phyloP scores from a whole-genome alignment of 37 sponge, comb jelly and placozoan species.

The Chondrosia reniformis region DNA sequence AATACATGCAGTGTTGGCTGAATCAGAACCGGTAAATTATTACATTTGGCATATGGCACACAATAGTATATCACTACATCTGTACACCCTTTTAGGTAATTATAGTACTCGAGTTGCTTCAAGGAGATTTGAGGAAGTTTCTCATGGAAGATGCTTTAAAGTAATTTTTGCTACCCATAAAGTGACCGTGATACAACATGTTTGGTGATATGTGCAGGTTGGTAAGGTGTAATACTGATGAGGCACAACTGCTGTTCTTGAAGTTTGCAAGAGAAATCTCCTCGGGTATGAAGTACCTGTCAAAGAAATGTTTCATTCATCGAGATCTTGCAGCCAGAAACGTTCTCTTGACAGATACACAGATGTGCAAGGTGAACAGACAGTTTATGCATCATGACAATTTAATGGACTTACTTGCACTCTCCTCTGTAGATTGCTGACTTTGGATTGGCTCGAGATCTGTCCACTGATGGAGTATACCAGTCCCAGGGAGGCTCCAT shows the following conservation, averaged over 20 bases:
- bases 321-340: conserved; percentile 21
- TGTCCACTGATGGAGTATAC: conserved; percentile 18
- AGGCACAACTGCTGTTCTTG: conserved; percentile 4
- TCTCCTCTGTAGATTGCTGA: conserved; percentile 2
- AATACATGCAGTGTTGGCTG: conserved; percentile 17
- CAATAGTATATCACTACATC: background rate
- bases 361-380: conserved; percentile 5
- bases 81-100: conserved; percentile 30
- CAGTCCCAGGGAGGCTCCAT: conserved; percentile 22
- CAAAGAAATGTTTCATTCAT: conserved; percentile 8
- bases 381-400: too few relatives aligned
- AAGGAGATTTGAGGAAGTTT: conserved; percentile 50
- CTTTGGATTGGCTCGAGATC: conserved; percentile 18
- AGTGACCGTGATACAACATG: background rate
- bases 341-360: conserved; percentile 1
- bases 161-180: background rate
- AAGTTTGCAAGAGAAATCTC: conserved; percentile 12
- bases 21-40: conserved; percentile 1
- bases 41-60: too few relatives aligned
- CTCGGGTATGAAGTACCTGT: conserved; percentile 18
- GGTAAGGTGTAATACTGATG: background rate
- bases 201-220: background rate
- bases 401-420: too few relatives aligned
- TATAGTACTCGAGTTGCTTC: conserved; percentile 56
- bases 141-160: conserved; percentile 8